Percentiles rank a stretch among this genome's conserved stretches.
Evolutionary conservation across 2,113 vertebrate genomes (phyloP).

Genomic region (Vulpes lagopus): DNA sequence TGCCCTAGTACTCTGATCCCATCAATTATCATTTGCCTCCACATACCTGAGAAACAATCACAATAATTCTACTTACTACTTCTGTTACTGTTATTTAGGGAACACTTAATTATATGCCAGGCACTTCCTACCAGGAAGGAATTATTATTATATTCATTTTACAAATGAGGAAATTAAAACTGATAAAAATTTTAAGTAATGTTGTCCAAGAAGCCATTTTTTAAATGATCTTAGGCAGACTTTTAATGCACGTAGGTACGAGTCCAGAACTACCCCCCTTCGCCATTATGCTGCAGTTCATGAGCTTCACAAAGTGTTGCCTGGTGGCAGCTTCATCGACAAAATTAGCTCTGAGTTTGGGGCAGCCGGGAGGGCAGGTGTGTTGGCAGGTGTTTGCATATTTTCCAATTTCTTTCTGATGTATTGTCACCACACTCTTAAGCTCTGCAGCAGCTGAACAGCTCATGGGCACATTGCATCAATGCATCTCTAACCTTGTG

Average conservation of each 20-base stretch:
- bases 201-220: neutral
- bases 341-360: neutral
- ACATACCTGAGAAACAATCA: neutral
- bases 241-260: neutral
- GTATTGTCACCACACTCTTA: rapidly evolving
- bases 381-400: neutral
- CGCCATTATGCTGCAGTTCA: too few relatives aligned
- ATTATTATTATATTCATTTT: neutral
- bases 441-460: too few relatives aligned
- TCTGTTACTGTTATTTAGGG: neutral
- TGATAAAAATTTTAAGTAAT: neutral
- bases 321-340: neutral
- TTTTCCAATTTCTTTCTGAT: neutral
- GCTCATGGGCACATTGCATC: rapidly evolving
- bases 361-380: too few relatives aligned
- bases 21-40: neutral
- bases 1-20: neutral
- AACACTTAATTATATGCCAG: neutral
- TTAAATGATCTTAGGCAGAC: neutral
- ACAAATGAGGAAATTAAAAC: neutral
- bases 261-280: neutral
- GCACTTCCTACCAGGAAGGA: neutral
- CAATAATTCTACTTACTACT: too few relatives aligned
- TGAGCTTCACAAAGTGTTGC: neutral
- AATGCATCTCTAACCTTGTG: rapidly evolving